Evolutionary conservation across 2,113 vertebrate genomes (phyloP).

Genomic region (Microtus richardsoni): DNA sequence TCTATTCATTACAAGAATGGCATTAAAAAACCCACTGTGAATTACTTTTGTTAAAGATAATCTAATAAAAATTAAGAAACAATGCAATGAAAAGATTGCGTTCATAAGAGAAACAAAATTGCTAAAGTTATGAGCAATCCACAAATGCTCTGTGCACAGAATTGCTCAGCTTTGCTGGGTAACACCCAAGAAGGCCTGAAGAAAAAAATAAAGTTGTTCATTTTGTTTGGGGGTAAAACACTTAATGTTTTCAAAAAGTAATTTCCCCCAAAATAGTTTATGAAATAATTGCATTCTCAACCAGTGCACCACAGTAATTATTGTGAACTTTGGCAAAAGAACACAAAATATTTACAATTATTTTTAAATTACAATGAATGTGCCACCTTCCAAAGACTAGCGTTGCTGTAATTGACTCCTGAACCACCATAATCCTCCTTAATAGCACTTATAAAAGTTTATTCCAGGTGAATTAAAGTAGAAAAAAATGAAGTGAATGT

Average conservation of each 20-base stretch:
- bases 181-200: background rate
- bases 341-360: conserved; percentile 27
- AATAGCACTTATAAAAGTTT: background rate
- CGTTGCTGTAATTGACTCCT: background rate
- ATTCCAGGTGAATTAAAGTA: background rate
- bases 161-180: background rate
- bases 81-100: background rate
- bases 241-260: conserved; percentile 15
- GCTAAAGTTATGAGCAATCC: background rate
- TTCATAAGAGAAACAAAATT: conserved; percentile 36
- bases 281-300: background rate
- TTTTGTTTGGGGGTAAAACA: background rate
- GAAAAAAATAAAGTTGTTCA: background rate
- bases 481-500: background rate
- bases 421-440: background rate
- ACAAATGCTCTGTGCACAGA: background rate
- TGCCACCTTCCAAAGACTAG: background rate
- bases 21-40: background rate
- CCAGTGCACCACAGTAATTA: conserved; percentile 3
- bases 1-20: background rate
- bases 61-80: conserved; percentile 32
- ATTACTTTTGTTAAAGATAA: conserved; percentile 24
- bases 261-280: conserved; percentile 37
- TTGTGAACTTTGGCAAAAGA: conserved; percentile 28
- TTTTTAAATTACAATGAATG: conserved; percentile 25